These are phyloP conservation scores for Frankliniella fusca DNA, from an alignment of 2,888 invertebrate genomes.

Conservation along the genomic window DNA sequence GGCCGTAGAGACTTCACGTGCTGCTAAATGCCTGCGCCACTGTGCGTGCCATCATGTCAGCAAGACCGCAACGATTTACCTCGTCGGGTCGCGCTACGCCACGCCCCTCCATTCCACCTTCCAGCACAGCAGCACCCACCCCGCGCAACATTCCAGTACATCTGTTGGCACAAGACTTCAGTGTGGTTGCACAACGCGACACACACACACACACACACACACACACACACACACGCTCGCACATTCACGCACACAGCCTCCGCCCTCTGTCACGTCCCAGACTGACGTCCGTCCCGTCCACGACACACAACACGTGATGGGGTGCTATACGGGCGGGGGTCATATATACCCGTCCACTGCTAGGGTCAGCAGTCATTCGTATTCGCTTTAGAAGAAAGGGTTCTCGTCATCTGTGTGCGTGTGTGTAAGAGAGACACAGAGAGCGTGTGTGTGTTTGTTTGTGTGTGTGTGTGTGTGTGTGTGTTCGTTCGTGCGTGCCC, in stretches of 20 bases:
- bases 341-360: not conserved
- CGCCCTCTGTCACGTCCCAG: not conserved
- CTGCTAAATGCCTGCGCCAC: too few species aligned
- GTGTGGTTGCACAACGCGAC: not conserved
- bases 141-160: slow-evolving; percentile 7
- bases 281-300: not conserved
- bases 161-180: slow-evolving; percentile 16
- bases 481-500: too few species aligned
- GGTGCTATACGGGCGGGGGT: not conserved
- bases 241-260: not conserved
- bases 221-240: not conserved
- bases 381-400: not conserved
- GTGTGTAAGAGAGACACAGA: too few species aligned
- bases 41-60: too few species aligned
- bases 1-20: too few species aligned
- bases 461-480: too few species aligned
- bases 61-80: too few species aligned
- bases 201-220: not conserved
- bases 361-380: not conserved
- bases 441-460: too few species aligned
- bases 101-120: not conserved
- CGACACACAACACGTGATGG: not conserved
- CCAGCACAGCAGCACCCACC: not conserved
- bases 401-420: not conserved
- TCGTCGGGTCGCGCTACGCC: not conserved